Base-by-base conservation (phyloP, 2,888 invertebrate species). In the Amphipoea oculea region DNA sequence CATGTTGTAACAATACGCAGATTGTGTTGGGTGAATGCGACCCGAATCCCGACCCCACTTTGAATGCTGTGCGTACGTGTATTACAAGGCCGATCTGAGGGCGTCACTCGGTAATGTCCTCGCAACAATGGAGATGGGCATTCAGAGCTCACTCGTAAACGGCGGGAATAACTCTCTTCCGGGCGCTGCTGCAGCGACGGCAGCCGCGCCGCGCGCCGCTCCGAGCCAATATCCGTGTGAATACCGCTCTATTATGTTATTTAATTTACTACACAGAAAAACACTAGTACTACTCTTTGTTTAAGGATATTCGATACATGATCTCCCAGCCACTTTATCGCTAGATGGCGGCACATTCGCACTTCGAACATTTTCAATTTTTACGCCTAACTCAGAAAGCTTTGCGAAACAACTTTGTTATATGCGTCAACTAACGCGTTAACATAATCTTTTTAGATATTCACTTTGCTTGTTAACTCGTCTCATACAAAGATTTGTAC, bases 151-250 rank as follows among this genome's bases (percentile, higher is more conserved):
- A 90, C 85, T 93, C 91, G 92, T 94, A 93, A 94, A 94, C 93
- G 91, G 92, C 89, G 91, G 92, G 90, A 95, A 95, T 94, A 91
- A 92, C 89, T 91, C 91, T 91, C 93, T 92, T 94, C 95, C 95
- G 94, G 92, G 78, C 87, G 87, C 81, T 45, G 45, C 45, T 78
- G 87, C 81, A 73, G 79, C 76, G 75, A 68, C 79, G 70, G 81
- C 78, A 77, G 71, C 78, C 72, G 78, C 74, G 74, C 73, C 82
- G 67, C 72, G 78, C 74, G 74, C 73, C 82, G 67, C 77, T 74
- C 76, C 29, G 63, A 74, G 54, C 68, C 74, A 88, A 86, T 85
- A 89, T 88, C 82, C 81, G 86, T 76, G 73, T 76, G 81, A 86
- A 85, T 69, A 74, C 62, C 62, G 73, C 63, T 76, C 82, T 78